phyloP scores from a whole-genome alignment of 1,140 invertebrate species.

The Condylostylus longicornis region DNA sequence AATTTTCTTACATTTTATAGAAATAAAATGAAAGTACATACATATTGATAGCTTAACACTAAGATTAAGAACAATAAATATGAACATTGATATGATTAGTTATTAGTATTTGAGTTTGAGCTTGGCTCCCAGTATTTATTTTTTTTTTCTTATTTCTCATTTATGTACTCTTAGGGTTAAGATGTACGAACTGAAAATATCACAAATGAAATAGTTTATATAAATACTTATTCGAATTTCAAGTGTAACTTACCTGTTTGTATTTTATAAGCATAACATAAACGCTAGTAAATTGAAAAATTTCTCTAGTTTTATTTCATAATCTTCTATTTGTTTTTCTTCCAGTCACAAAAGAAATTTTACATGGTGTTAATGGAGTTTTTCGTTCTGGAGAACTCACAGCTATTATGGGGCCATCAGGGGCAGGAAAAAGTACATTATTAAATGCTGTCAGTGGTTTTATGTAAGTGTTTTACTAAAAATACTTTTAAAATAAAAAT shows the following conservation, averaged over 20 bases:
- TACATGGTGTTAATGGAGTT: constrained; percentile 42
- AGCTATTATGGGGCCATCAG: constrained; percentile 64
- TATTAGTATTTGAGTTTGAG: too few species aligned
- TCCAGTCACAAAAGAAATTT: constrained; percentile 42
- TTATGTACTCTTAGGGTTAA: neutral
- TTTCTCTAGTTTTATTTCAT: neutral
- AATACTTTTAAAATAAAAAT: constrained; percentile 8
- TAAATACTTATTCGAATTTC: too few species aligned
- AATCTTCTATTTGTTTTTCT: constrained; percentile 13
- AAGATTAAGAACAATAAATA: too few species aligned
- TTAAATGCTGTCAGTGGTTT: constrained; percentile 51
- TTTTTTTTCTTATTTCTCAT: too few species aligned
- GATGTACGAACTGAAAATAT: neutral
- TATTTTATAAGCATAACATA: neutral
- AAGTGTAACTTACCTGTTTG: neutral
- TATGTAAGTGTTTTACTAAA: constrained; percentile 15
- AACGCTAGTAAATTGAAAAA: neutral
- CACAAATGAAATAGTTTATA: neutral
- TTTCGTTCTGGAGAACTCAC: constrained; percentile 46
- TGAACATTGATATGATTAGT: too few species aligned
- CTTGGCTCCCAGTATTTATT: too few species aligned
- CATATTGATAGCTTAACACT: too few species aligned
- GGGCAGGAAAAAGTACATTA: constrained; percentile 59
- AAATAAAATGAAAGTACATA: too few species aligned
- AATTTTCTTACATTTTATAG: too few species aligned